Evolutionary conservation across 2,888 invertebrate species (phyloP), one percentile per base, ranked within the genome.

Genomic region (Lasioglossum leucozonium): DNA sequence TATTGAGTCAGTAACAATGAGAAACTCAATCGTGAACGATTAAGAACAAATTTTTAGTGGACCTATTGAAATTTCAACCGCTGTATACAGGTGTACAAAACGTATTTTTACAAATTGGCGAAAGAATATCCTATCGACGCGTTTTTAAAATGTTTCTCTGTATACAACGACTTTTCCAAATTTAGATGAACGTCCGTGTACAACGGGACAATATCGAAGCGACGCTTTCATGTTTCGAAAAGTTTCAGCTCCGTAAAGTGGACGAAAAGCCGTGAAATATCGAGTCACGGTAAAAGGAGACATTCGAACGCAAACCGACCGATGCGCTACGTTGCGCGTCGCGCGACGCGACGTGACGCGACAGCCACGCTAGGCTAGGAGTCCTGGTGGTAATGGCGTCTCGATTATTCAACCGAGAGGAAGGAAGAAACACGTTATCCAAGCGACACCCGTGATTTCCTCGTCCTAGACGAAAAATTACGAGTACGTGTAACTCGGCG

Each of bases 401-500:
- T 84, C 77, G 47, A 81, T 78, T 83, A 79, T 87, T 85, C 88
- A 87, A 80, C 78, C 74, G 71, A 80, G 82, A 30, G 72, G 74
- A 82, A 87, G 82, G 72, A 75, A 58, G 80, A 80, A 78, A 84
- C 69, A 72, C 78, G 77, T 78, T 84, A 84, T 81, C 74, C 81
- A 13, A 22, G 47, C 72, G 72, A 58, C 83, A 79, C 62, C 77
- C 34, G 62, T 79, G 82, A 86, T 79, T 79, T 74, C 77, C 77
- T 69, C 37, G 44, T 78, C 55, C 58, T 37, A 71, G 75, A 69
- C 78, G 88, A 91, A 90, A 90, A 90, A 90, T 90, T 90, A 88
- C 86, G 87, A 84, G 86, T 88, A 90, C 87, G 83, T 84, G 88
- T 88, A 88, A 91, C 91, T 90, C 85, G 87, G 82, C 81, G 73